Evolutionary conservation across 1,140 invertebrate species (phyloP).

Genomic region (Drosophila ogumai): DNA sequence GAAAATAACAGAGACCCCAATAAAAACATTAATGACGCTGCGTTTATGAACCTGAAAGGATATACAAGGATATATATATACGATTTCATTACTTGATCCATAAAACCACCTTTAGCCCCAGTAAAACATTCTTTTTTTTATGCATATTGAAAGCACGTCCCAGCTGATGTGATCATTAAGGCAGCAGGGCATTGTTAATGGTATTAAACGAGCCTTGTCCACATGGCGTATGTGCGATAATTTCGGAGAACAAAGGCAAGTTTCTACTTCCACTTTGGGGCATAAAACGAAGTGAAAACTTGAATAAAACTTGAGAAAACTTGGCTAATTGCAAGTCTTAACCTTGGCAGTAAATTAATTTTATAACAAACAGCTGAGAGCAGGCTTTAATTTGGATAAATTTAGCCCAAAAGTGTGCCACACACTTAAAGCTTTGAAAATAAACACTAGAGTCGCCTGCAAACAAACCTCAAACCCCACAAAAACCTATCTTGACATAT

Average conservation of each 20-base stretch:
- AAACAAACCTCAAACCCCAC: neutral
- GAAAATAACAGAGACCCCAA: neutral
- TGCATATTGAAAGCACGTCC: conserved; percentile 26
- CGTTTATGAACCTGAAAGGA: conserved; percentile 32
- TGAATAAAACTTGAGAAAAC: neutral
- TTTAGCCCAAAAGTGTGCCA: conserved; percentile 24
- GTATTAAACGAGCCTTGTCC: conserved; percentile 16
- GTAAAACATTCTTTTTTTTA: conserved; percentile 25
- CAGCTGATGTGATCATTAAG: conserved; percentile 29
- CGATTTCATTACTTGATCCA: conserved; percentile 37
- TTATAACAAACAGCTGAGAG: neutral
- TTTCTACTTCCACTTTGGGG: too few relatives aligned
- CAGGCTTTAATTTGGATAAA: neutral
- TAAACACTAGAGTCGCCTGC: conserved; percentile 11
- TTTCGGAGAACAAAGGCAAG: neutral
- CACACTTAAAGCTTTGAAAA: neutral
- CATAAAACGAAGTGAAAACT: neutral
- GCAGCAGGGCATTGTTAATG: conserved; percentile 31
- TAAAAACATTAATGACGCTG: conserved; percentile 35
- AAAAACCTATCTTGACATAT: conserved; percentile 15
- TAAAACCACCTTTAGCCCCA: conserved; percentile 16
- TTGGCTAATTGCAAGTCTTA: conserved; percentile 38
- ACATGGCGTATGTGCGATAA: conserved; percentile 37
- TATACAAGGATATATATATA: neutral
- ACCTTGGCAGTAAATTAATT: conserved; percentile 35